These are phyloP conservation scores for Oikopleura dioica DNA, from an alignment of 23 tunicate species.

Conservation along the genomic window DNA sequence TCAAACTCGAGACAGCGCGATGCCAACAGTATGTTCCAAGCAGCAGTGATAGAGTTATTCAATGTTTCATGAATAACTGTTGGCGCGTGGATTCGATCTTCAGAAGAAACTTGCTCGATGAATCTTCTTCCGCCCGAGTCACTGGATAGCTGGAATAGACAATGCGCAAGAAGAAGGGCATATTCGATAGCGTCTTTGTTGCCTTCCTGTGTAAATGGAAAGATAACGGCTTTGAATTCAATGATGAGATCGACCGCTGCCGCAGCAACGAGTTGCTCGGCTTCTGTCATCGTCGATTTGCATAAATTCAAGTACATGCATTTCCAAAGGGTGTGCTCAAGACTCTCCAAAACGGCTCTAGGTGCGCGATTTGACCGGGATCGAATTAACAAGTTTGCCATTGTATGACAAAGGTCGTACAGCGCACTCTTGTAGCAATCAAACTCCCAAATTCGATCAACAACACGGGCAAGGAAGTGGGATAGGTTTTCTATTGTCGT, in stretches of 20 bases:
- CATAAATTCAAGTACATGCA: not conserved
- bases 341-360: not conserved
- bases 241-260: not conserved
- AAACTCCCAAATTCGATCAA: not conserved
- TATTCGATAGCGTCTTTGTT: not conserved
- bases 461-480: not conserved
- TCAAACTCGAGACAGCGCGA: not conserved
- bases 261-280: not conserved
- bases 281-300: not conserved
- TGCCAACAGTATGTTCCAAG: not conserved
- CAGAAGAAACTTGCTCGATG: not conserved
- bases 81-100: not conserved
- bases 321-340: not conserved
- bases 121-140: not conserved
- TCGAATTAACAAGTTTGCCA: not conserved
- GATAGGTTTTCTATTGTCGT: not conserved
- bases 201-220: not conserved
- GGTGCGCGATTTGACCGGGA: not conserved
- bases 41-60: not conserved
- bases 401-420: not conserved
- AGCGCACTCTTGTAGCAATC: not conserved
- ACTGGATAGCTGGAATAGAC: not conserved
- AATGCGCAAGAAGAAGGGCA: not conserved
- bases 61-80: not conserved
- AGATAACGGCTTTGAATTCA: not conserved